phyloP scores from a whole-genome alignment of 2,888 invertebrate genomes.

The Drosophila dives region DNA sequence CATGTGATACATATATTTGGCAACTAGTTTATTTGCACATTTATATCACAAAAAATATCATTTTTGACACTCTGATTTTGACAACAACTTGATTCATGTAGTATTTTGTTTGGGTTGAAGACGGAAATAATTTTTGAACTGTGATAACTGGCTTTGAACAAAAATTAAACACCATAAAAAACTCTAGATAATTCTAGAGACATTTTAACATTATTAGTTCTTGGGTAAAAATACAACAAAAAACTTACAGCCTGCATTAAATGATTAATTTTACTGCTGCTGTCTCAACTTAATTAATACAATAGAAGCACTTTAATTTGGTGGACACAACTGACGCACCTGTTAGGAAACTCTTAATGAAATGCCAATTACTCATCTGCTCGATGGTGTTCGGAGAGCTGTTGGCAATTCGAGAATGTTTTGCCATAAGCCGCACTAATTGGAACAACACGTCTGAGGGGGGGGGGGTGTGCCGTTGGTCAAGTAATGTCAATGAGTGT shows the following conservation, averaged over 20 bases:
- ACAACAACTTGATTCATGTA: background rate
- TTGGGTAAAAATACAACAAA: background rate
- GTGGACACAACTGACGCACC: background rate
- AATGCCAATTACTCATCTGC: background rate
- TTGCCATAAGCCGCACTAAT: constrained; percentile 3
- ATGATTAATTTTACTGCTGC: background rate
- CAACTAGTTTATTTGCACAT: background rate
- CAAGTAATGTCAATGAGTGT: background rate
- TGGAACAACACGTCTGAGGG: constrained; percentile 2
- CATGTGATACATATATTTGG: background rate
- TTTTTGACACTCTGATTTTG: background rate
- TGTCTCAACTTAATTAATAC: background rate
- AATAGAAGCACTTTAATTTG: background rate
- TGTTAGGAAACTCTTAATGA: background rate
- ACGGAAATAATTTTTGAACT: background rate
- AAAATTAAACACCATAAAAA: background rate
- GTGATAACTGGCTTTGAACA: background rate
- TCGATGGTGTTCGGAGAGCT: too few species aligned
- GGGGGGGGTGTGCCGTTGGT: background rate
- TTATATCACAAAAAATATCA: background rate
- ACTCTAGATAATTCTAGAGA: background rate
- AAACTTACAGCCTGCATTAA: background rate
- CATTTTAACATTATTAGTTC: background rate
- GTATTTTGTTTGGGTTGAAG: background rate
- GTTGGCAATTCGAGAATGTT: background rate